Percentiles rank a stretch among this genome's conserved stretches.
These are phyloP conservation scores for Drosophila trapezifrons DNA, from an alignment of 1,140 invertebrate species.

Conservation along the genomic window DNA sequence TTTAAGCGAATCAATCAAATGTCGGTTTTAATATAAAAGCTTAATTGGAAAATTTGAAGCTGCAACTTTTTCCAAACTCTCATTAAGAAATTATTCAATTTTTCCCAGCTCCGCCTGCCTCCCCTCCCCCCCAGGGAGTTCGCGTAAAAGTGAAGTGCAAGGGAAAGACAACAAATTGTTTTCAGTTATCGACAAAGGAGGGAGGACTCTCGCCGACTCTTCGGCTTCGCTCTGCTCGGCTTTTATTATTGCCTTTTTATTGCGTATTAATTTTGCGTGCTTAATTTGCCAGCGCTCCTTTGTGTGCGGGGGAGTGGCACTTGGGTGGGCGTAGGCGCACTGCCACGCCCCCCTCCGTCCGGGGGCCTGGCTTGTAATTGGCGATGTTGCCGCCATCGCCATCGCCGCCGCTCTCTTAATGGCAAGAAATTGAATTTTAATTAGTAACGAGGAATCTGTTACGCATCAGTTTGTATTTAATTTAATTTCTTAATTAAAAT, in stretches of 20 bases:
- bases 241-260: conserved; percentile 83
- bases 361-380: conserved; percentile 72
- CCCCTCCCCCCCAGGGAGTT: background rate
- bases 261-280: conserved; percentile 83
- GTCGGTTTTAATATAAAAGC: conserved; percentile 74
- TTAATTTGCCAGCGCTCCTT: conserved; percentile 67
- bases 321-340: conserved; percentile 42
- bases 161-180: conserved; percentile 69
- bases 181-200: conserved; percentile 58
- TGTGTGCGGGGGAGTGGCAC: conserved; percentile 11
- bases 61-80: conserved; percentile 43
- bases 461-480: conserved; percentile 83
- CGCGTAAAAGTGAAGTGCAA: conserved; percentile 57
- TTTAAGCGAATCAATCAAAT: conserved; percentile 78
- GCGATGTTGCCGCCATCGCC: conserved; percentile 51
- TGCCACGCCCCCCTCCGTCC: conserved; percentile 7
- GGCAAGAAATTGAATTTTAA: conserved; percentile 83
- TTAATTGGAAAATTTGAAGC: conserved; percentile 69
- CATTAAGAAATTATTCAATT: conserved; percentile 76
- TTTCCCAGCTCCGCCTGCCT: conserved; percentile 7
- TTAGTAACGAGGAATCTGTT: conserved; percentile 83
- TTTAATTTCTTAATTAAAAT: conserved; percentile 83
- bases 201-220: conserved; percentile 6
- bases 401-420: conserved; percentile 69
- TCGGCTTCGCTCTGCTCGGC: conserved; percentile 37